A percentile compares a stretch with the other conserved stretches of the same genome.
phyloP scores from a whole-genome alignment of 2,888 invertebrate genomes.

The Reticulitermes lucifugus region DNA sequence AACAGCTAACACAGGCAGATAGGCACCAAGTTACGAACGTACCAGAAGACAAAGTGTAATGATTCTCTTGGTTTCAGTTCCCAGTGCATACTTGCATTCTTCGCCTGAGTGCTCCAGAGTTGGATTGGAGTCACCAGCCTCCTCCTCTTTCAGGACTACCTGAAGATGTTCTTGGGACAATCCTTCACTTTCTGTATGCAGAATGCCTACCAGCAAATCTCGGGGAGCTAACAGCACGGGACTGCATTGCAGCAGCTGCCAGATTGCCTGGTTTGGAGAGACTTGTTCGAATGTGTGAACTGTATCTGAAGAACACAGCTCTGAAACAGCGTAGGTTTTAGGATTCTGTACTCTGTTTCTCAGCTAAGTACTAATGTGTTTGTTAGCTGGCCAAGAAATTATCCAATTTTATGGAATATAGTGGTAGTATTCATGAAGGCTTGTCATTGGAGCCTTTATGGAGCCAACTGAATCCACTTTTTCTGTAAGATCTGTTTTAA shows the following conservation, averaged over 20 bases:
- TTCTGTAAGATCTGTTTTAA: too few species aligned
- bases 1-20: too few species aligned
- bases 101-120: slow-evolving; percentile 68
- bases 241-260: slow-evolving; percentile 67
- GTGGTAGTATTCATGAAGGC: too few species aligned
- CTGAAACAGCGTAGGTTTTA: slow-evolving; percentile 72
- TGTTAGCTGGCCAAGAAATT: too few species aligned
- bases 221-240: slow-evolving; percentile 69
- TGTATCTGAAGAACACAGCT: slow-evolving; percentile 72
- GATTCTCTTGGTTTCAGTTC: slow-evolving; percentile 60
- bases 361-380: neutral
- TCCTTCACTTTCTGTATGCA: slow-evolving; percentile 74
- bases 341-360: neutral
- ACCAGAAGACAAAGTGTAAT: too few species aligned
- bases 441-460: too few species aligned
- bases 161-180: slow-evolving; percentile 71
- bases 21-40: too few species aligned
- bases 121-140: slow-evolving; percentile 68
- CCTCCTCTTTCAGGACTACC: slow-evolving; percentile 70
- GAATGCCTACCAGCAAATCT: slow-evolving; percentile 72
- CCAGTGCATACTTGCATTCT: slow-evolving; percentile 70
- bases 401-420: too few species aligned
- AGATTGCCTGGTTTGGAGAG: slow-evolving; percentile 69
- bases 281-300: slow-evolving; percentile 69
- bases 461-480: too few species aligned